Conservation (phyloP, 2,797 vertebrate species). For the Eidolon dupreanum region DNA sequence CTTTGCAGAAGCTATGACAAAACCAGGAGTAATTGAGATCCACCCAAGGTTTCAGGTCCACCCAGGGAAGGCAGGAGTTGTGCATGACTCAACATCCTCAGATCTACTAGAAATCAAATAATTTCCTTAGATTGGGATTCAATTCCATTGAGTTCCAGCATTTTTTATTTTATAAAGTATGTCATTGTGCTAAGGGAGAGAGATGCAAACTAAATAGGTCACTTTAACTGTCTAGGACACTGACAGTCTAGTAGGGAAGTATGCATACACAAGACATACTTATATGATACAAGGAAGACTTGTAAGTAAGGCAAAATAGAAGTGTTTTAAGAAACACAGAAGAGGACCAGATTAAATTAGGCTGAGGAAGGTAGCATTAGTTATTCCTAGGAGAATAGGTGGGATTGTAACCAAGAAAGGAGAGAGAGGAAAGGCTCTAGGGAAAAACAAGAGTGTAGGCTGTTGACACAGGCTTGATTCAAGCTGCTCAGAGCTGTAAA, state of each 20-base stretch:
- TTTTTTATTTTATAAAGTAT: background rate
- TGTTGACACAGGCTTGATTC: background rate
- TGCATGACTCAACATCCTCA: background rate
- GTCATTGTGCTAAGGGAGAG: background rate
- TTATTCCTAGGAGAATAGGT: background rate
- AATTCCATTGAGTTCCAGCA: background rate
- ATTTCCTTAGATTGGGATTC: background rate
- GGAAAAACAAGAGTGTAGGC: background rate
- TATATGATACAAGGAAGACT: background rate
- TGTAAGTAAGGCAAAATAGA: background rate
- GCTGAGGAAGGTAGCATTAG: background rate
- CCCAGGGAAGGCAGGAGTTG: background rate
- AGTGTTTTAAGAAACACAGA: background rate
- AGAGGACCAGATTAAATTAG: background rate
- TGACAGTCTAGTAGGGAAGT: background rate
- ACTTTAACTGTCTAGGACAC: background rate
- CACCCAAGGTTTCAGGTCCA: background rate
- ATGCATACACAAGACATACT: background rate
- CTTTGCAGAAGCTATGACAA: background rate
- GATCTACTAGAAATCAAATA: background rate
- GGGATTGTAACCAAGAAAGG: background rate
- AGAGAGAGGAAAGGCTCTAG: background rate
- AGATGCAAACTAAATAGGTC: background rate
- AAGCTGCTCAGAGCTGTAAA: background rate
- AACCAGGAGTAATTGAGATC: background rate